Evolutionary conservation across 2,888 invertebrate genomes (phyloP).

Genomic region (Agrochola litura): DNA sequence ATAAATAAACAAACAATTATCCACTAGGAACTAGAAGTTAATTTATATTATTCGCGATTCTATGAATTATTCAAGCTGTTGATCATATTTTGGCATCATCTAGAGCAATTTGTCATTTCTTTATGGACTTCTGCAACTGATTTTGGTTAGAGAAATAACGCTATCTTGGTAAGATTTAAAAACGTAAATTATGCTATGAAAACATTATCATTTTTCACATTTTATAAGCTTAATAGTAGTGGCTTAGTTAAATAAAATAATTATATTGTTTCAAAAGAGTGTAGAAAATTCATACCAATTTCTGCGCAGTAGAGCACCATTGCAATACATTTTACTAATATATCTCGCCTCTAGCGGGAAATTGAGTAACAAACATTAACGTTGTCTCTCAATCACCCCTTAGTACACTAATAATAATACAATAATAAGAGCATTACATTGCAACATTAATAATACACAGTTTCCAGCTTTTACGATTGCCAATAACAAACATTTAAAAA

Average conservation of each 20-base stretch:
- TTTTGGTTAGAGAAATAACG: neutral
- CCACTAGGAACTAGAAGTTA: constrained; percentile 69
- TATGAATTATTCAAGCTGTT: constrained; percentile 70
- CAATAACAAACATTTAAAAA: constrained; percentile 50
- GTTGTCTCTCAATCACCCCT: constrained; percentile 19
- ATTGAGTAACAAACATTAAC: constrained; percentile 28
- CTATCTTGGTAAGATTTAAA: neutral
- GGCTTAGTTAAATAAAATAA: neutral
- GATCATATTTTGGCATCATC: constrained; percentile 38
- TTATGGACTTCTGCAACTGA: neutral
- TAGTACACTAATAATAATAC: constrained; percentile 4
- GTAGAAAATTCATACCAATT: neutral
- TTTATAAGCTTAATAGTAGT: neutral
- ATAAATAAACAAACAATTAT: constrained; percentile 66
- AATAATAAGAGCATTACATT: constrained; percentile 37
- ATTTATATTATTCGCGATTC: constrained; percentile 63
- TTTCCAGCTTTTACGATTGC: constrained; percentile 15
- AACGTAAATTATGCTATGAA: neutral
- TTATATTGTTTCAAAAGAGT: neutral
- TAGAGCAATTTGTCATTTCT: constrained; percentile 6
- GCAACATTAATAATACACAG: constrained; percentile 28
- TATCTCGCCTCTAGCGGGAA: constrained; percentile 7
- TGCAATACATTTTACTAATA: constrained; percentile 24
- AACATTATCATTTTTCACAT: neutral
- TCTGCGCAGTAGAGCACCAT: neutral